A percentile compares a stretch with the other conserved stretches of the same genome.
phyloP scores from a whole-genome alignment of 2,797 vertebrate genomes.

The Syngnathus rostellatus region DNA sequence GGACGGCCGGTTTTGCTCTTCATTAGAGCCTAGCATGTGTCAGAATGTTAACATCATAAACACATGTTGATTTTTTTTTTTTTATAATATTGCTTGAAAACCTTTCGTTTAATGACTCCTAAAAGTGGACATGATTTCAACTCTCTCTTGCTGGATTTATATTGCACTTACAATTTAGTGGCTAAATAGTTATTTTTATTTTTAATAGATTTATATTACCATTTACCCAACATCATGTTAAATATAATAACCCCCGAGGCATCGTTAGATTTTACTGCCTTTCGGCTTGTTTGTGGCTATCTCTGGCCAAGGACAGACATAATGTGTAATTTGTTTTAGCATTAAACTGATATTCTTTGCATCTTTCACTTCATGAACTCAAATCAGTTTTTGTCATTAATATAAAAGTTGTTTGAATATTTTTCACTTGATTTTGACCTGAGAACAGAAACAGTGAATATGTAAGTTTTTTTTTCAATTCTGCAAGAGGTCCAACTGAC shows the following conservation, averaged over 20 bases:
- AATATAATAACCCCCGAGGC: neutral
- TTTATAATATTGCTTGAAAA: neutral
- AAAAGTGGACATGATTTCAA: conserved; percentile 27
- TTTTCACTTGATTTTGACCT: too few species aligned
- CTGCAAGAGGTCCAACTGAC: conserved; percentile 12
- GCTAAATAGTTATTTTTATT: neutral
- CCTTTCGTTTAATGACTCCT: conserved; percentile 31
- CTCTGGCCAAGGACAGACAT: neutral
- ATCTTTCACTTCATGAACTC: neutral
- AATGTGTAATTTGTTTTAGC: neutral
- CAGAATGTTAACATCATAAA: neutral
- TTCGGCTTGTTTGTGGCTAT: neutral
- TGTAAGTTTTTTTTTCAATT: neutral
- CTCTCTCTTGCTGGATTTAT: conserved; percentile 16
- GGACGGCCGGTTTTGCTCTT: neutral
- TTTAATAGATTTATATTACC: neutral
- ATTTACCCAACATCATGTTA: neutral
- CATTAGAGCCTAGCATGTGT: neutral
- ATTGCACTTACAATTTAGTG: neutral
- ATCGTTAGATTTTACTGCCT: neutral
- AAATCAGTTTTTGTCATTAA: neutral
- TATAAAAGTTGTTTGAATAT: neutral
- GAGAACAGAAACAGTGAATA: too few species aligned
- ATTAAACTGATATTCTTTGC: neutral
- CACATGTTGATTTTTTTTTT: neutral